These are phyloP conservation scores for Cnemophilus loriae DNA, from an alignment of 2,113 vertebrate species.

Conservation along the genomic window DNA sequence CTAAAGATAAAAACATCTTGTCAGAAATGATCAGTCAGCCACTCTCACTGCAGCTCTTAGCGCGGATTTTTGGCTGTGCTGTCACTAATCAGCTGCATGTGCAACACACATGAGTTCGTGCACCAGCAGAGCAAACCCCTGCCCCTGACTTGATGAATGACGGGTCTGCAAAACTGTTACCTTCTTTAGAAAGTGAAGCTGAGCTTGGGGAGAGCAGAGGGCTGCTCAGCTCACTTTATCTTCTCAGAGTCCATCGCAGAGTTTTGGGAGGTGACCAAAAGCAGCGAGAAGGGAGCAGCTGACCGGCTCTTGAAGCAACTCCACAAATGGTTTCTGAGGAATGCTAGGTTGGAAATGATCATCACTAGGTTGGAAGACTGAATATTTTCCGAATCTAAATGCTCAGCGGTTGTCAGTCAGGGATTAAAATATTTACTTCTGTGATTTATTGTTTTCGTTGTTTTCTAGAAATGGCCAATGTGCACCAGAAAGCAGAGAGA, in stretches of 20 bases:
- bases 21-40: neutral
- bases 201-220: neutral
- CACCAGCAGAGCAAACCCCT: neutral
- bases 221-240: neutral
- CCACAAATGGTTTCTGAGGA: neutral
- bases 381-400: neutral
- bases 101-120: rapidly evolving
- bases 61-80: neutral
- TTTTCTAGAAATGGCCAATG: neutral
- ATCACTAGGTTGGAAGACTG: neutral
- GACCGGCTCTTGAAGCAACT: neutral
- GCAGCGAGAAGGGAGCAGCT: neutral
- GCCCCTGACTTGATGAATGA: neutral
- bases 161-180: neutral
- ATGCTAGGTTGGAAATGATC: neutral
- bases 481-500: neutral
- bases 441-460: neutral
- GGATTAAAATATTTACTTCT: neutral
- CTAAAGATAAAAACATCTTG: conserved; percentile 3
- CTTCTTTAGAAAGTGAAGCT: neutral
- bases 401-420: neutral
- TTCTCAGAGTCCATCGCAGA: neutral
- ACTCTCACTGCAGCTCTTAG: neutral
- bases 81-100: neutral
- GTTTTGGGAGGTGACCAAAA: conserved; percentile 5